Evolutionary conservation across 1,140 invertebrate species (phyloP).

Genomic region (Drosophila dunni): DNA sequence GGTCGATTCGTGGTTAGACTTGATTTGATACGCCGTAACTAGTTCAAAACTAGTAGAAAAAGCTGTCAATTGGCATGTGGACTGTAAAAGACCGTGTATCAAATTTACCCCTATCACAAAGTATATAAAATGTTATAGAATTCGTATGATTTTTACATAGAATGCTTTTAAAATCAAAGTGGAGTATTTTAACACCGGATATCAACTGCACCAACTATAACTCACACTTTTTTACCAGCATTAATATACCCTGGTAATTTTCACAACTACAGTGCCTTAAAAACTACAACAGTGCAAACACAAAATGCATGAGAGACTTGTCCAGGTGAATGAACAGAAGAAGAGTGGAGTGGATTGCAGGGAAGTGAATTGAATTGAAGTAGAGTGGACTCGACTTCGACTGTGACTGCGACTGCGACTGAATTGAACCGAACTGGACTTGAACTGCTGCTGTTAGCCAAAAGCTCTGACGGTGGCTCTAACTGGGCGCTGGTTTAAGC

Average conservation of each 20-base stretch:
- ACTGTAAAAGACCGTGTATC: no score
- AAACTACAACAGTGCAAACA: slow-evolving; percentile 16
- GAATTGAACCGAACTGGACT: slow-evolving; percentile 1
- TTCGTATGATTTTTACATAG: no score
- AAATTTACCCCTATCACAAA: no score
- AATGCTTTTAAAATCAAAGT: no score
- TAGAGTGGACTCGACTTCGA: slow-evolving; percentile 20
- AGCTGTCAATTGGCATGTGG: no score
- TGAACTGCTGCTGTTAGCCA: slow-evolving; percentile 4
- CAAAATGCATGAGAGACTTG: slow-evolving; percentile 29
- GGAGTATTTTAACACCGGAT: no score
- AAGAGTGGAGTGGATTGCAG: slow-evolving; percentile 16
- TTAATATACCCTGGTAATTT: no score
- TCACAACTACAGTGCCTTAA: no score
- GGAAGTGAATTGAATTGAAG: neutral
- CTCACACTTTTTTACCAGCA: no score
- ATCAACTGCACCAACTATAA: no score
- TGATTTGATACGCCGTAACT: slow-evolving; percentile 53
- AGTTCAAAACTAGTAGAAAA: slow-evolving; percentile 39
- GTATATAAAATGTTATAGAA: no score
- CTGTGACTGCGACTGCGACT: no score
- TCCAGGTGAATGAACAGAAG: slow-evolving; percentile 13
- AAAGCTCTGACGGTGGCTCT: neutral
- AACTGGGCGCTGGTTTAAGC: slow-evolving; percentile 25
- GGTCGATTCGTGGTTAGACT: slow-evolving; percentile 47